phyloP scores from a whole-genome alignment of 2,888 invertebrate genomes.

The Caenorhabditis parvicauda region DNA sequence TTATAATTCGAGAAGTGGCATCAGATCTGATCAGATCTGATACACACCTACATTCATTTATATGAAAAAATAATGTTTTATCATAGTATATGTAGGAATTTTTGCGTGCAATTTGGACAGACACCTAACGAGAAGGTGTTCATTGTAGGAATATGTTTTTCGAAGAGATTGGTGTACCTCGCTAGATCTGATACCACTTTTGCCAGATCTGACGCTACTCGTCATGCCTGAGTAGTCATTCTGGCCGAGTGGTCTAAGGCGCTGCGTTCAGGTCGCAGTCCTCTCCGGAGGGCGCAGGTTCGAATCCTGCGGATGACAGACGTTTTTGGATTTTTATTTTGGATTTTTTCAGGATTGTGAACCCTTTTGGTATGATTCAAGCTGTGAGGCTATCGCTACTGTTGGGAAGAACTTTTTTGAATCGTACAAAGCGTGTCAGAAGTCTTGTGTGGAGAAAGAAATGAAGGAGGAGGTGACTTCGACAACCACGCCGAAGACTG shows the following conservation, averaged over 20 bases:
- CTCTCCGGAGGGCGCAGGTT: constrained; percentile 52
- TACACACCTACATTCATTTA: no score
- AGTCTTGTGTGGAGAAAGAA: constrained; percentile 10
- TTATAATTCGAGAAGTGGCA: no score
- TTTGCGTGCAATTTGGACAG: no score
- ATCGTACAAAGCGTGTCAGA: constrained; percentile 21
- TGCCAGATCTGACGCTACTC: no score
- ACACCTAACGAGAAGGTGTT: no score
- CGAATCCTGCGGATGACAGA: constrained; percentile 51
- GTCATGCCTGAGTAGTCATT: no score
- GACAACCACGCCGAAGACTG: neutral
- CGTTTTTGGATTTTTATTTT: neutral
- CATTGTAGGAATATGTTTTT: no score
- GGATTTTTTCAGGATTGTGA: constrained; percentile 39
- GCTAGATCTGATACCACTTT: no score
- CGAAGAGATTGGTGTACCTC: no score
- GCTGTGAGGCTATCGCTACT: constrained; percentile 35
- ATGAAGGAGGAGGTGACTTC: neutral
- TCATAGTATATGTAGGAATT: no score
- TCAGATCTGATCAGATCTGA: no score
- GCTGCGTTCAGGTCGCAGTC: constrained; percentile 79
- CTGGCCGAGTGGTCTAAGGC: constrained; percentile 79
- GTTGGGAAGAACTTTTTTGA: constrained; percentile 41
- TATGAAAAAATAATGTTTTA: no score
- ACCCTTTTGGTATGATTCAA: constrained; percentile 59